Evolutionary conservation across 2,113 vertebrate species (phyloP).

Genomic region (Gobius niger): DNA sequence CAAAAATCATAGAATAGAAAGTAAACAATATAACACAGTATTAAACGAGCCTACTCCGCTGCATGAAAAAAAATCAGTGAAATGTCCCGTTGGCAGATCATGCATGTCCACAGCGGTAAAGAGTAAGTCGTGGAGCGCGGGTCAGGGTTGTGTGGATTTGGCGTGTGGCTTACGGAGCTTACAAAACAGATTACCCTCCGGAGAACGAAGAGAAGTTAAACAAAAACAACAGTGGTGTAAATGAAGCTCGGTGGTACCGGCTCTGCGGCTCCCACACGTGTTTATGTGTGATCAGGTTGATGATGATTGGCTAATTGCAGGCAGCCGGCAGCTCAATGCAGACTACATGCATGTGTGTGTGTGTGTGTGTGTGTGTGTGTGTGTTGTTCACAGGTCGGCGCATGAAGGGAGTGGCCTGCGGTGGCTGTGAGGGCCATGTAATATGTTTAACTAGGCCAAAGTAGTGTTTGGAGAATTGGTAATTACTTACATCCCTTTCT

Average conservation of each 20-base stretch:
- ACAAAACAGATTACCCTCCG: constrained; percentile 39
- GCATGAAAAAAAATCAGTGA: neutral
- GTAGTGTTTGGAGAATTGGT: constrained; percentile 83
- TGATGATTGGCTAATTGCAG: constrained; percentile 79
- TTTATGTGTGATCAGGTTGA: constrained; percentile 56
- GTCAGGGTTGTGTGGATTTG: constrained; percentile 26
- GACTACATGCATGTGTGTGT: constrained; percentile 20
- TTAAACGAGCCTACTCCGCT: too few species aligned
- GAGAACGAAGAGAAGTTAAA: constrained; percentile 49
- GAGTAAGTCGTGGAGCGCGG: constrained; percentile 16
- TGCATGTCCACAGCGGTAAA: constrained; percentile 4
- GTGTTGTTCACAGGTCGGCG: constrained; percentile 66
- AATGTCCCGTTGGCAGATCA: neutral
- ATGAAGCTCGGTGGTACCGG: constrained; percentile 54
- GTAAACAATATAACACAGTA: too few species aligned
- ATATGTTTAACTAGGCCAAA: constrained; percentile 79
- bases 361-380: constrained; percentile 32
- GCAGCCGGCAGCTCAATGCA: constrained; percentile 63
- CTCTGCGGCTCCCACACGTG: constrained; percentile 45
- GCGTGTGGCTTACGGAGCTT: constrained; percentile 22
- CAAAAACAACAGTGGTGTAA: constrained; percentile 67
- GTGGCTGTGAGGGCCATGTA: constrained; percentile 72
- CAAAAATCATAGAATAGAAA: too few species aligned
- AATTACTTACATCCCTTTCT: constrained; percentile 84
- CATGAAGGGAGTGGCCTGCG: constrained; percentile 48